phyloP scores from a whole-genome alignment of 2,113 vertebrate species.

The Gobiocypris rarus region DNA sequence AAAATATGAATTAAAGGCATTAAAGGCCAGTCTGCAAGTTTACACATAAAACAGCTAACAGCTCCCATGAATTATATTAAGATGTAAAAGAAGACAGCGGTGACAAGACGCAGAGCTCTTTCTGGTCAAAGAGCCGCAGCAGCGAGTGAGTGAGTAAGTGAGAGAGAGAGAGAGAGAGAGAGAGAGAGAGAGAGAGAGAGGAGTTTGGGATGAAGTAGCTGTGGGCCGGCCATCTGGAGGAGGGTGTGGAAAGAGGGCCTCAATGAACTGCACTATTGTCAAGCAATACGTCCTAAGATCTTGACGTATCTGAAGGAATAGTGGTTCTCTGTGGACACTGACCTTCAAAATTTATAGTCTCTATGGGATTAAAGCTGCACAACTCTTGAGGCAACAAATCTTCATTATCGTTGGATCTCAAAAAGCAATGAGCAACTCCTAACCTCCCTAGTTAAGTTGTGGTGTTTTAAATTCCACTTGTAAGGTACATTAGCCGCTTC shows the following conservation, averaged over 20 bases:
- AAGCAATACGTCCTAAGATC: slow-evolving; percentile 43
- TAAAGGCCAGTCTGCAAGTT: slow-evolving; percentile 38
- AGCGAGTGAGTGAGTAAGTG: not conserved
- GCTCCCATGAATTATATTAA: slow-evolving; percentile 55
- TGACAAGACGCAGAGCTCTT: slow-evolving; percentile 39
- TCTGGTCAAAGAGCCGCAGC: slow-evolving; percentile 8
- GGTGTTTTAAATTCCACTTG: slow-evolving; percentile 20
- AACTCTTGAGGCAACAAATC: slow-evolving; percentile 58
- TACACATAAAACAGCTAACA: slow-evolving; percentile 51
- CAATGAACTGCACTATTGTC: slow-evolving; percentile 32
- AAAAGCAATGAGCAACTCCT: slow-evolving; percentile 29
- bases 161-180: not conserved
- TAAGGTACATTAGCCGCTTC: not conserved
- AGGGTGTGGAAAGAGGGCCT: slow-evolving; percentile 7
- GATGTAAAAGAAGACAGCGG: slow-evolving; percentile 48
- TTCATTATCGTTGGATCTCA: slow-evolving; percentile 50
- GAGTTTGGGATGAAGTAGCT: slow-evolving; percentile 17
- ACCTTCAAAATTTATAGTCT: slow-evolving; percentile 53
- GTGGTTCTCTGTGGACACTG: slow-evolving; percentile 41
- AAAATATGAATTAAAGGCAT: slow-evolving; percentile 26
- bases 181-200: not conserved
- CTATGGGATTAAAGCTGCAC: slow-evolving; percentile 31
- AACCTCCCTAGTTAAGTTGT: slow-evolving; percentile 30
- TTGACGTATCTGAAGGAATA: slow-evolving; percentile 37
- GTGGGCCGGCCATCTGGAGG: slow-evolving; percentile 45